phyloP scores from a whole-genome alignment of 2,888 invertebrate genomes.

The Oscheius onirici region DNA sequence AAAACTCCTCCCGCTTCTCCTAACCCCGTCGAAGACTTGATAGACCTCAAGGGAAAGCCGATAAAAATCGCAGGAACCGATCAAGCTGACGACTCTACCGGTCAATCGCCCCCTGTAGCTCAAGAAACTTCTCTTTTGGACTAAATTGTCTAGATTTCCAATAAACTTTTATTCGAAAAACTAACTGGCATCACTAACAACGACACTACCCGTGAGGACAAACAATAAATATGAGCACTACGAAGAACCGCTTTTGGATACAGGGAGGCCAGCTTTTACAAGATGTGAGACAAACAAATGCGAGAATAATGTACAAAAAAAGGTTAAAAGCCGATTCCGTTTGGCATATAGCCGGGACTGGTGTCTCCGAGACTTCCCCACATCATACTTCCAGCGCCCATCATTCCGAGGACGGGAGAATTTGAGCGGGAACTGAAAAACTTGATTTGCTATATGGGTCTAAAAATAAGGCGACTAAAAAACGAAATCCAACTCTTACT shows the following conservation, averaged over 20 bases:
- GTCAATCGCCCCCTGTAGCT: constrained; percentile 8
- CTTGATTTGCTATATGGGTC: background rate
- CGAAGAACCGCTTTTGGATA: background rate
- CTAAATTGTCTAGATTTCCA: too few species aligned
- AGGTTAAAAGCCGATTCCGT: constrained; percentile 22
- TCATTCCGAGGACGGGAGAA: constrained; percentile 36
- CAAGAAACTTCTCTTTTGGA: constrained; percentile 1
- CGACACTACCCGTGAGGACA: constrained; percentile 12
- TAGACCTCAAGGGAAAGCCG: background rate
- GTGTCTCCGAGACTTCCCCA: constrained; percentile 26
- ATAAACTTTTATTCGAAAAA: background rate
- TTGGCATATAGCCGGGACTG: constrained; percentile 25
- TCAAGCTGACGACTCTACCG: background rate
- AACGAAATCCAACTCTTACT: background rate
- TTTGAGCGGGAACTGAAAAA: constrained; percentile 31
- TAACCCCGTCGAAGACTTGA: background rate
- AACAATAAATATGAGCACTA: constrained; percentile 8
- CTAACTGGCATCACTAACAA: constrained; percentile 10
- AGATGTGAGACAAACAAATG: background rate
- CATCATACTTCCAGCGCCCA: constrained; percentile 34
- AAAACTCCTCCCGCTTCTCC: background rate
- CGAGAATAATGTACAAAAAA: background rate
- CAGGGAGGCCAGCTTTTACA: background rate
- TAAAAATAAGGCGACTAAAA: background rate
- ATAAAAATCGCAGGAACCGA: background rate